Conservation (phyloP, 2,113 vertebrate genomes). For the Nerophis lumbriciformis region DNA sequence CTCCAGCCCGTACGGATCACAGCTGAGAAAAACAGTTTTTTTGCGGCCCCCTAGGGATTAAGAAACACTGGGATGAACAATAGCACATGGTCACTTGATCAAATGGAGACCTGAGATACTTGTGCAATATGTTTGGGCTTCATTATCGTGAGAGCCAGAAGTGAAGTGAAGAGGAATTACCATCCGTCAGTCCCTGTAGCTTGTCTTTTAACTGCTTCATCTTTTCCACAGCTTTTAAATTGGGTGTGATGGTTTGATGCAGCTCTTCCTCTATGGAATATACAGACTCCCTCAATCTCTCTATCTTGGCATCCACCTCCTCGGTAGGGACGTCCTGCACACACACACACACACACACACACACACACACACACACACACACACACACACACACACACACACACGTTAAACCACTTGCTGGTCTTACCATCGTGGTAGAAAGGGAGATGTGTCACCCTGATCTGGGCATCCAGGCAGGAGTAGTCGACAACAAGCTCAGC, state of each 20-base stretch:
- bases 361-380: background rate
- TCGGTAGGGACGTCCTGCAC: constrained; percentile 68
- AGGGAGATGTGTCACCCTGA: constrained; percentile 70
- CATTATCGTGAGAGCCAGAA: background rate
- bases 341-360: no score
- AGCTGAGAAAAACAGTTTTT: no score
- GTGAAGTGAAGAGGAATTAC: constrained; percentile 55
- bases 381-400: background rate
- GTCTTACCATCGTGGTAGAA: background rate
- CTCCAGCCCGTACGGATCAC: no score
- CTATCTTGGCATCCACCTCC: constrained; percentile 67
- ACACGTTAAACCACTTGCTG: background rate
- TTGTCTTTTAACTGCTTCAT: constrained; percentile 75
- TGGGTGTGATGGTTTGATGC: constrained; percentile 77
- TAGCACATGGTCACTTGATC: no score
- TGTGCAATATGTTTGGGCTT: no score
- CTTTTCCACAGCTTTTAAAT: constrained; percentile 83
- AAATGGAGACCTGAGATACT: no score
- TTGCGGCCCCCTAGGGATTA: no score
- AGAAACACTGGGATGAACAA: no score
- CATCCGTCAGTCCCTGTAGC: constrained; percentile 77
- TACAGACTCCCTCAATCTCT: constrained; percentile 67
- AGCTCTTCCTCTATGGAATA: constrained; percentile 67
- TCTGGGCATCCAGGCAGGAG: constrained; percentile 60
- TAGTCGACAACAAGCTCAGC: constrained; percentile 81